Conservation (phyloP, 2,113 vertebrate species). For the Gopherus flavomarginatus region DNA sequence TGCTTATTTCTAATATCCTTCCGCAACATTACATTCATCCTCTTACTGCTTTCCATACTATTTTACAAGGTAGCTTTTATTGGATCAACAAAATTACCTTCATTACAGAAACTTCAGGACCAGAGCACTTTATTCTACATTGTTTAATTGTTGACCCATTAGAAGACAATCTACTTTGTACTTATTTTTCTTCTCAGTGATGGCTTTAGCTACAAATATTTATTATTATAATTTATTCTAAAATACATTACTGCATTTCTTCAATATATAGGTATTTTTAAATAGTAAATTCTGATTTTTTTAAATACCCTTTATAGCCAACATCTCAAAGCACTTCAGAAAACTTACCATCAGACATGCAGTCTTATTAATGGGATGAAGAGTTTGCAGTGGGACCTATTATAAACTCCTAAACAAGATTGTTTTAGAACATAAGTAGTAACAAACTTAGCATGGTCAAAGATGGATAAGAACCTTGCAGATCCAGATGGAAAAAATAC, state of each 20-base stretch:
- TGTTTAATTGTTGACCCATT: background rate
- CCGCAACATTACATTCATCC: background rate
- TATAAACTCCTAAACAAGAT: background rate
- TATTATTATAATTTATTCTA: background rate
- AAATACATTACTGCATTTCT: background rate
- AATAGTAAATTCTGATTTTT: background rate
- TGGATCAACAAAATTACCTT: background rate
- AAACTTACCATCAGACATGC: background rate
- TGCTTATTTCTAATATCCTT: background rate
- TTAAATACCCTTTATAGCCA: background rate
- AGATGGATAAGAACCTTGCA: background rate
- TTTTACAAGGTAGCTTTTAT: background rate
- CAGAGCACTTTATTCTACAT: background rate
- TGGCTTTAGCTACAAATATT: background rate
- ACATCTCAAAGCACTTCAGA: background rate
- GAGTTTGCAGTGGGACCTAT: background rate
- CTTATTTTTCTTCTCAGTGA: background rate
- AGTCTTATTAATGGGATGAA: background rate
- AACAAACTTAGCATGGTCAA: background rate
- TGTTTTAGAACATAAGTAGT: background rate
- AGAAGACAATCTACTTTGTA: background rate
- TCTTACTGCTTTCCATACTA: background rate
- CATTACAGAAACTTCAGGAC: background rate
- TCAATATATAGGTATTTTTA: background rate
- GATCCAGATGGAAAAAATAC: background rate